A percentile compares a stretch with the other conserved stretches of the same genome.
These are phyloP conservation scores for Carduelis carduelis DNA, from an alignment of 2,797 vertebrate genomes.

Conservation along the genomic window DNA sequence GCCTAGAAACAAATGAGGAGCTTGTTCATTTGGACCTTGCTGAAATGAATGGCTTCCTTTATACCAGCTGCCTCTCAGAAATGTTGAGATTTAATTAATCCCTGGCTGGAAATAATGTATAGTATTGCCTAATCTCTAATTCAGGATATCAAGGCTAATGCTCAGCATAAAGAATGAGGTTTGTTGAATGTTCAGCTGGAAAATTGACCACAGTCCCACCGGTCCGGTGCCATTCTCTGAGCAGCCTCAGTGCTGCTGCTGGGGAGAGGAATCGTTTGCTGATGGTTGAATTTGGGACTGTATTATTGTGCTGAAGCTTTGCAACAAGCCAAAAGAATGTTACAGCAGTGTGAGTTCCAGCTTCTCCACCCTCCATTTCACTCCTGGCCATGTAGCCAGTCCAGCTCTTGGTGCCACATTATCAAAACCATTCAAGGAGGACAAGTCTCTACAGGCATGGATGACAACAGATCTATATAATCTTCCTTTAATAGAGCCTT, in stretches of 20 bases:
- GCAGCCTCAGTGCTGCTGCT: accelerated
- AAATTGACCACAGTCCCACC: neutral
- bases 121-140: neutral
- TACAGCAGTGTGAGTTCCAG: neutral
- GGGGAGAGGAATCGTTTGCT: neutral
- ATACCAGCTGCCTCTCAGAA: neutral
- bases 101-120: slow-evolving; percentile 26
- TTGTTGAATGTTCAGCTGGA: neutral
- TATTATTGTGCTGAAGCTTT: neutral
- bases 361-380: neutral
- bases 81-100: slow-evolving; percentile 42
- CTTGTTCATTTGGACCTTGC: neutral
- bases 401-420: neutral
- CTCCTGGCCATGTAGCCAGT: neutral
- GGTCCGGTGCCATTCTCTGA: accelerated
- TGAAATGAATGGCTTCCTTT: slow-evolving; percentile 35
- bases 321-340: neutral
- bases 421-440: neutral
- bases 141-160: slow-evolving; percentile 9
- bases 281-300: neutral
- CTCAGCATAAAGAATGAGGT: neutral
- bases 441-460: slow-evolving; percentile 28
- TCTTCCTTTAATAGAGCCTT: slow-evolving; percentile 1
- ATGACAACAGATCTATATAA: slow-evolving; percentile 36
- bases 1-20: neutral